Evolutionary conservation across 2,797 vertebrate species (phyloP), one percentile per base, ranked within the genome.

Genomic region (Sorex maritimensis): DNA sequence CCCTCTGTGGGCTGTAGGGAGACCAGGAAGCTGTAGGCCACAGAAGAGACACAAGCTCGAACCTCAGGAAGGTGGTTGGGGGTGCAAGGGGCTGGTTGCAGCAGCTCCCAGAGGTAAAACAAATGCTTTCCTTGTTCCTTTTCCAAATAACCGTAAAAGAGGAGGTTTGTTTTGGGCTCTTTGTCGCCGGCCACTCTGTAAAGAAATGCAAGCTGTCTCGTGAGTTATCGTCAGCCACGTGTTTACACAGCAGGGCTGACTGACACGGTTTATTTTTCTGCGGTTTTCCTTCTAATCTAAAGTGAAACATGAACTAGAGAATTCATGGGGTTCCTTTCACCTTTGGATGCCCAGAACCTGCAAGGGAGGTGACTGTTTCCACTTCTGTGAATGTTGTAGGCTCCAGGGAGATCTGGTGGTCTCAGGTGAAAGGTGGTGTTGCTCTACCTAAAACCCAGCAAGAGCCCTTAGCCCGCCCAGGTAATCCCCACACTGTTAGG

Each of bases 261-360:
- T 94, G 97, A 96, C 96, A 94, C 1, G 49, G 94, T 95, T 97
- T 97, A 96, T 97, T 97, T 96, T 96, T 84, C 90, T 96, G 96
- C 0, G 86, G 96, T 88, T 96, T 96, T 95, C 83, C 82, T 92
- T 75, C 81, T 95, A 92, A 94, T 94, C 80, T 74, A 79, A 94
- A 92, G 80, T 46, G 95, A 96, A 96, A 97, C 71, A 61, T 82
- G 93, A 97, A 86, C 96, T 93, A 30, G 92, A 90, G 90, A 82
- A 90, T 87, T 92, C 69, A 19, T 30, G 21, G 80, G 4, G 90
- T 97, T 96, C 52, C 81, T 49, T 83, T 95, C 79, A 92, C 96
- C 87, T 91, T 92, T 95, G 79, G 65, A 73, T 95, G 90, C 94
- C 85, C 92, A 95, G 90, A 96, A 92, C 88, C 86, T 91, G 75